Base-by-base conservation (phyloP, 1,140 invertebrate genomes). In the Ridgeia piscesae region DNA sequence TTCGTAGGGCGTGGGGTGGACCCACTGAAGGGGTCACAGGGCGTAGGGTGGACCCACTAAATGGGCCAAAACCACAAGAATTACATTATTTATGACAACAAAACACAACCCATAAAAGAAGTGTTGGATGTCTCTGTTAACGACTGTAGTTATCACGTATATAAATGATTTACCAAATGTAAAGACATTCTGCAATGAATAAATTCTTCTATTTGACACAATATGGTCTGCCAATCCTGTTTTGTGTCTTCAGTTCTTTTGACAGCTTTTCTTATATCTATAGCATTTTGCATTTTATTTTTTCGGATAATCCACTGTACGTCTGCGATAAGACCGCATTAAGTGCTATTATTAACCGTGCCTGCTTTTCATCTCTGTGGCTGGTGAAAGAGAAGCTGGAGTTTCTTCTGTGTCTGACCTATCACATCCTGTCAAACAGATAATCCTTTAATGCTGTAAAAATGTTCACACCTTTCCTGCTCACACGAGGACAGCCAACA, bases 181-280 rank as follows among this genome's bases (percentile, higher is more conserved):
- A 42, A 42, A 6, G 42, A n/a, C n/a, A n/a, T 42, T 42, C 42
- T 42, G 42, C 42, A 42, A n/a, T n/a, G n/a, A n/a, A n/a, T n/a
- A 50, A 11, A 50, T 50, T 50, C 21, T 50, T 50, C 48, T 50
- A 50, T 50, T 50, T 11, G 48, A 50, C 21, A 0, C 48, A 50
- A 77, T 77, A 77, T 31, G 58, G 58, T 8, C 11, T 77, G 58
- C 27, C 58, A 77, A 77, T 21, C 58, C 11, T 77, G 2, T 77
- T 27, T 77, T 31, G 17, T 31, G 58, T 31, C 58, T 77, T 1
- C 58, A 77, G 11, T 77, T 77, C 58, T 77, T 77, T 77, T 77
- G 58, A 77, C 58, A 77, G 58, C 58, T 77, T 77, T 77, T 77
- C 58, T 77, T 77, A 77, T 77, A 77, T 77, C 58, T 77, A 77